Percentiles rank a stretch among this genome's conserved stretches.
phyloP scores from a whole-genome alignment of 2,113 vertebrate genomes.

The Pogona vitticeps region DNA sequence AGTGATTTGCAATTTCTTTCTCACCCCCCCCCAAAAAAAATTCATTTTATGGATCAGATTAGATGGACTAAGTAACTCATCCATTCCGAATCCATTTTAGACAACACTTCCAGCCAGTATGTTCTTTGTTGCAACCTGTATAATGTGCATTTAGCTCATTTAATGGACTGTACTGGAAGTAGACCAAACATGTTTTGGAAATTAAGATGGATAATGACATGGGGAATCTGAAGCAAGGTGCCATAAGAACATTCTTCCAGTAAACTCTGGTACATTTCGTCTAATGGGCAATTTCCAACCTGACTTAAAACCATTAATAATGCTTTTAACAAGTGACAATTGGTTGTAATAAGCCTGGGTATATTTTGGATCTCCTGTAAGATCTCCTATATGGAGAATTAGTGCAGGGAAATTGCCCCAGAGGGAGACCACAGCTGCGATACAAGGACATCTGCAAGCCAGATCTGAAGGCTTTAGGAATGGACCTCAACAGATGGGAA shows the following conservation, averaged over 20 bases:
- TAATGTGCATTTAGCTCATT: slow-evolving; percentile 32
- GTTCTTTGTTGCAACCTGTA: slow-evolving; percentile 41
- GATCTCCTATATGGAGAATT: too few relatives aligned
- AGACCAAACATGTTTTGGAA: slow-evolving; percentile 38
- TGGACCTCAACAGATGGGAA: too few relatives aligned
- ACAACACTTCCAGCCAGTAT: slow-evolving; percentile 50
- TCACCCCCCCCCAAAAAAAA: background rate
- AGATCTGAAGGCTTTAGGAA: too few relatives aligned
- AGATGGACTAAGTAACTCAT: slow-evolving; percentile 42
- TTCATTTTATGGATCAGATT: slow-evolving; percentile 19
- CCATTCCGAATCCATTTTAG: slow-evolving; percentile 53
- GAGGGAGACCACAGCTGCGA: too few relatives aligned
- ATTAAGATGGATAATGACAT: background rate
- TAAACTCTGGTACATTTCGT: slow-evolving; percentile 28
- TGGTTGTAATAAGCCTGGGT: slow-evolving; percentile 12
- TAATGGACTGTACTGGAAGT: background rate
- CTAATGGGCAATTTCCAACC: slow-evolving; percentile 6
- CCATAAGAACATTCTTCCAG: background rate
- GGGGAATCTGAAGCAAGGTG: background rate
- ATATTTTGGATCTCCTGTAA: too few relatives aligned
- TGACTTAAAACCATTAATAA: slow-evolving; percentile 25
- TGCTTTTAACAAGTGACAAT: slow-evolving; percentile 14
- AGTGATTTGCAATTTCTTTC: slow-evolving; percentile 43
- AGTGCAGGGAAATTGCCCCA: too few relatives aligned
- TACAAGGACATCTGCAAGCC: too few relatives aligned